These are phyloP conservation scores for Phymastichus coffea DNA, from an alignment of 1,140 invertebrate genomes.

Conservation along the genomic window DNA sequence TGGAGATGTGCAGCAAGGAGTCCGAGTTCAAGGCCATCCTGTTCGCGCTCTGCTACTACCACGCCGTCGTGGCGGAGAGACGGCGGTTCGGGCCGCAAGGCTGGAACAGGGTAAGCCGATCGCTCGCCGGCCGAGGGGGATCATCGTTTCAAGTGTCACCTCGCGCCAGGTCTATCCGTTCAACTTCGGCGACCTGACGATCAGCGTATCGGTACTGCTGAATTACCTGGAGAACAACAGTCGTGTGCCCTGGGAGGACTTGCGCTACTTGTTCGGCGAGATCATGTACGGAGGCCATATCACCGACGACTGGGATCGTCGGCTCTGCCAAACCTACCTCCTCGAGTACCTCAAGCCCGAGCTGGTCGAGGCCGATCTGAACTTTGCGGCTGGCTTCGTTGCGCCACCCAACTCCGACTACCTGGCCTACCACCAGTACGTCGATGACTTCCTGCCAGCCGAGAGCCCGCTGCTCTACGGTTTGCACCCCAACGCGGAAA, in stretches of 20 bases:
- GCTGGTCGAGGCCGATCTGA: conserved; percentile 81
- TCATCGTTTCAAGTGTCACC: too few relatives aligned
- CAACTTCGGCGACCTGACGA: conserved; percentile 86
- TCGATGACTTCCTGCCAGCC: conserved; percentile 82
- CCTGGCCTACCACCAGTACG: conserved; percentile 82
- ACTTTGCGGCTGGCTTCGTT: conserved; percentile 79
- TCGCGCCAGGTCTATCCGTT: conserved; percentile 66
- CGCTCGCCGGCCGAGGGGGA: background rate
- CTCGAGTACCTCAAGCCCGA: conserved; percentile 85
- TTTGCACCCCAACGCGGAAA: conserved; percentile 92
- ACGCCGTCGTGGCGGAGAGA: conserved; percentile 89
- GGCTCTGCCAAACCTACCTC: conserved; percentile 84
- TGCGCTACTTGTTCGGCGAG: conserved; percentile 91
- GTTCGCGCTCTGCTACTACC: conserved; percentile 93
- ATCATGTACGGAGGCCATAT: conserved; percentile 98
- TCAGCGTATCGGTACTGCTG: conserved; percentile 86
- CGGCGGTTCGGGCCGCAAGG: conserved; percentile 93
- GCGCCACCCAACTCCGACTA: conserved; percentile 86
- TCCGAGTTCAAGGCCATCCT: conserved; percentile 91
- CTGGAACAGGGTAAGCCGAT: conserved; percentile 75
- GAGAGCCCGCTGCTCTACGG: conserved; percentile 91
- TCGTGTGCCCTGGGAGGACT: conserved; percentile 88
- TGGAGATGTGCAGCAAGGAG: conserved; percentile 92
- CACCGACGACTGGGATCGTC: conserved; percentile 93
- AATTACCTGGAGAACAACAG: conserved; percentile 92